These are phyloP conservation scores for Xiphophorus hellerii DNA, from an alignment of 2,113 vertebrate genomes.

Conservation along the genomic window DNA sequence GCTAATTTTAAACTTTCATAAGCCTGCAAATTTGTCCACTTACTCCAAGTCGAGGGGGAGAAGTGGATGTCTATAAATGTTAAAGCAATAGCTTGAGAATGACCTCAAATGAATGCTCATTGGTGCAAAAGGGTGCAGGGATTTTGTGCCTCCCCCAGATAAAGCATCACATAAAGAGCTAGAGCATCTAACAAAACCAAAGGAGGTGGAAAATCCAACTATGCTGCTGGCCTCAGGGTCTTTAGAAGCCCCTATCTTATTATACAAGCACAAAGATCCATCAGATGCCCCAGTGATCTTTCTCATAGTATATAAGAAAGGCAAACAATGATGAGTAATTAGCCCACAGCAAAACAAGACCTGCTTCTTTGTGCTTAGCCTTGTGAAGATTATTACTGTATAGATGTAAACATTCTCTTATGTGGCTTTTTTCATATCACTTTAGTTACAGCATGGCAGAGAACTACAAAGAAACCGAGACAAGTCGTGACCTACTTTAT, in stretches of 20 bases:
- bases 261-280: constrained; percentile 58
- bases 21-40: constrained; percentile 25
- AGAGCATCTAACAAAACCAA: constrained; percentile 29
- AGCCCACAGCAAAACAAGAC: constrained; percentile 39
- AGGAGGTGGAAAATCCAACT: constrained; percentile 50
- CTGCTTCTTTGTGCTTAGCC: constrained; percentile 31
- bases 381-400: constrained; percentile 32
- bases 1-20: constrained; percentile 35
- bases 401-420: constrained; percentile 22
- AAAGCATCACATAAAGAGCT: constrained; percentile 22
- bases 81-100: constrained; percentile 31
- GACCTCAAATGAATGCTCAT: constrained; percentile 46
- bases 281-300: constrained; percentile 58
- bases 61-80: constrained; percentile 34
- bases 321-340: constrained; percentile 53
- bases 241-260: constrained; percentile 32
- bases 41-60: neutral
- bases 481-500: neutral
- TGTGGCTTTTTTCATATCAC: constrained; percentile 10
- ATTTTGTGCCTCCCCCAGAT: constrained; percentile 38
- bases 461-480: constrained; percentile 2
- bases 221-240: constrained; percentile 33
- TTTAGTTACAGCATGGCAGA: constrained; percentile 14
- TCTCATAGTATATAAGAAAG: constrained; percentile 36
- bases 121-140: constrained; percentile 39